Evolutionary conservation across 2,888 invertebrate genomes (phyloP), one percentile per base, ranked within the genome.

Genomic region (Adelognathus sp.): DNA sequence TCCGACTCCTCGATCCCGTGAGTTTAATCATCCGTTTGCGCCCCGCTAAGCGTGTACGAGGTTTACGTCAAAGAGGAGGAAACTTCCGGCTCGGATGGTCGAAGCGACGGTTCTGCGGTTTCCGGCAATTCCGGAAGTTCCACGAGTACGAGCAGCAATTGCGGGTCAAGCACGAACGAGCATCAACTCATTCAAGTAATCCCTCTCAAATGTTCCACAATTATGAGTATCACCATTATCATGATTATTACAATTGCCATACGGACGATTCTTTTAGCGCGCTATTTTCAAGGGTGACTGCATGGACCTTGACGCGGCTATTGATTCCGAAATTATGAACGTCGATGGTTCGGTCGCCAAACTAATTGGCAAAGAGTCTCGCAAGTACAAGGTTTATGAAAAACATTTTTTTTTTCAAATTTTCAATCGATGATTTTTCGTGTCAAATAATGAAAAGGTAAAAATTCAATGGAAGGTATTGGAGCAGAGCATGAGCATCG

Each of bases 41-140:
- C 66, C 63, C 33, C 14, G 58, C 41, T 60, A 76, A 90, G 90
- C 52, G 88, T 90, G 56, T 90, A 89, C 76, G 90, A 90, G 82
- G 89, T 90, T 14, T 90, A 89, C 74, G 88, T 90, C 60, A 90
- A 90, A 74, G 90, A 89, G 46, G 90, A 89, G 54, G 80, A 60
- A 29, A 64, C 78, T 24, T 18, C 76, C 39, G 84, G 75, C 9
- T 58, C 80, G 3, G 84, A 85, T 21, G 81, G 80, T 18, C 81
- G 81, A 54, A 81, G 77, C 64, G 84, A 85, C 50, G 71, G 81
- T 36, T 78, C 82, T 3, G 36, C 61, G 67, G 58, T 83, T 27
- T 71, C 88, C 24, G 80, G 69, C 54, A 64, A 83, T 61, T 71
- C 86, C 3, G 69, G 72, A 64, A 76, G 56, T 41, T 63, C 46